Conservation (phyloP, 2,113 vertebrate species). For the Antechinus stuartii region DNA sequence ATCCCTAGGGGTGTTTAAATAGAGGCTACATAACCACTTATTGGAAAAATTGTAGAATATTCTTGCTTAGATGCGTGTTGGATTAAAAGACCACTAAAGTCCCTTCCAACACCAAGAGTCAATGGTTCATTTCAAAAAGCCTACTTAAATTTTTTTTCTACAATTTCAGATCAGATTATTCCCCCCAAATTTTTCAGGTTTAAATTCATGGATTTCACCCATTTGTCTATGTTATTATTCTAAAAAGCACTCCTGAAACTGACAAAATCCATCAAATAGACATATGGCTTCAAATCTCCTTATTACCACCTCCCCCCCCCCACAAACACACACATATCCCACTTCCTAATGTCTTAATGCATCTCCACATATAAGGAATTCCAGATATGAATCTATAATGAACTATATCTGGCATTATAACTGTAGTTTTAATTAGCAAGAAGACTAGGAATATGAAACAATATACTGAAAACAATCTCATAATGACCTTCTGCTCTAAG, state of each 20-base stretch:
- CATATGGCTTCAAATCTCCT: not conserved
- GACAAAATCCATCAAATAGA: not conserved
- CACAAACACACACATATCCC: not conserved
- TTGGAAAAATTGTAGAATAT: not conserved
- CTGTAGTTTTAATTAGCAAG: not conserved
- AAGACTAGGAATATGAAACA: not conserved
- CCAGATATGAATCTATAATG: not conserved
- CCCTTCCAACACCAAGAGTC: not conserved
- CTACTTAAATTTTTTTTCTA: not conserved
- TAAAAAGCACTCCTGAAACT: not conserved
- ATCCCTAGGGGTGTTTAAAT: not conserved
- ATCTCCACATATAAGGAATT: not conserved
- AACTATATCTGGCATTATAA: conserved; percentile 9
- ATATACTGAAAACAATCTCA: conserved; percentile 5
- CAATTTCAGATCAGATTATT: not conserved
- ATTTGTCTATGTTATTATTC: not conserved
- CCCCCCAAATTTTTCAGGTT: not conserved
- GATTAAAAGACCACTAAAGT: not conserved
- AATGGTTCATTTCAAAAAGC: not conserved
- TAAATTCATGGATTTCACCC: not conserved
- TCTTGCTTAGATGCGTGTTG: not conserved
- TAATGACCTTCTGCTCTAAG: not conserved
- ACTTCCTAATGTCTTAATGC: not conserved
- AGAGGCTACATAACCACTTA: not conserved
- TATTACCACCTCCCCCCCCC: too few relatives aligned